Evolutionary conservation across 2,797 vertebrate species (phyloP).

Genomic region (Pterois miles): DNA sequence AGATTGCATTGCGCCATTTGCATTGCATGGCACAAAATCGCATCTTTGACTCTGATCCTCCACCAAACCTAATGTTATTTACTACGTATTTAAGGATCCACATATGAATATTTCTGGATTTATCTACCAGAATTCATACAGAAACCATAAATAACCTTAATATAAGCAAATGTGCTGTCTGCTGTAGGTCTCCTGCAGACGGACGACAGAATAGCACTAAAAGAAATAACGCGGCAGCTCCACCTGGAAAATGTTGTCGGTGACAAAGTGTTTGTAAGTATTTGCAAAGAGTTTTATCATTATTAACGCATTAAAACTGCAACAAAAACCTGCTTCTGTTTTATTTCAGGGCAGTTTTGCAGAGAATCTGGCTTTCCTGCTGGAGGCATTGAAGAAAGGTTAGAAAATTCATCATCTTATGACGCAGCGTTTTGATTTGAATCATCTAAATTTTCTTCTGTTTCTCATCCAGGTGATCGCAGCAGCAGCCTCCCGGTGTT

Average conservation of each 20-base stretch:
- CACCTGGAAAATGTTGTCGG: conserved; percentile 95
- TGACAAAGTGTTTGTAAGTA: conserved; percentile 97
- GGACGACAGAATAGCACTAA: conserved; percentile 91
- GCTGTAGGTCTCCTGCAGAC: conserved; percentile 92
- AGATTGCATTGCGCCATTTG: too few species aligned
- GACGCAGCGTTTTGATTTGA: neutral
- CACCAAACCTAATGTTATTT: too few species aligned
- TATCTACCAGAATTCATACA: neutral
- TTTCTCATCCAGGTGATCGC: conserved; percentile 83
- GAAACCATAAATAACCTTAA: neutral
- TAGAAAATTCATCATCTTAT: neutral
- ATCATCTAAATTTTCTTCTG: neutral
- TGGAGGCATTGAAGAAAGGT: conserved; percentile 96
- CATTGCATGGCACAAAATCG: too few species aligned
- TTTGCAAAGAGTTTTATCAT: neutral
- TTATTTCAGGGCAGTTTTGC: conserved; percentile 93
- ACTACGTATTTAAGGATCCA: neutral
- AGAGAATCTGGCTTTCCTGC: conserved; percentile 94
- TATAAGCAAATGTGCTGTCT: neutral
- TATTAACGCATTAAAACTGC: accelerated
- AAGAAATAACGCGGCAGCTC: conserved; percentile 96
- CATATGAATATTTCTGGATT: neutral
- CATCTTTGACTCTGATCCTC: too few species aligned
- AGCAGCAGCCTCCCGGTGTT: conserved; percentile 90
- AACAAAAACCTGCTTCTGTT: neutral